phyloP scores from a whole-genome alignment of 1,140 invertebrate species.

The Drosophila dunni region DNA sequence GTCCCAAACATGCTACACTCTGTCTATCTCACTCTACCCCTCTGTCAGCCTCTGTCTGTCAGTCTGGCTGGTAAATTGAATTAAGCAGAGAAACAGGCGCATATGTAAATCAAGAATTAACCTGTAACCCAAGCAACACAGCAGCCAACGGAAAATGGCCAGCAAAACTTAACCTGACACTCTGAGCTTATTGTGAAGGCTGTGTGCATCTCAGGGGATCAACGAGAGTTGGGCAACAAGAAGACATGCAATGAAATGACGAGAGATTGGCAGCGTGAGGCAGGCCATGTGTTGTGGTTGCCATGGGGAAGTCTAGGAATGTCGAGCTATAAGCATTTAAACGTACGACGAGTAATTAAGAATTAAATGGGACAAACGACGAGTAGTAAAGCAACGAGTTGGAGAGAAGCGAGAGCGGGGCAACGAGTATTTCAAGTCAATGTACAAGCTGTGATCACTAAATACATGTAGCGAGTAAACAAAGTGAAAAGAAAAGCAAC shows the following conservation, averaged over 20 bases:
- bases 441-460: no score
- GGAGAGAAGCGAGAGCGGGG: neutral
- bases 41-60: no score
- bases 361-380: neutral
- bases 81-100: constrained; percentile 8
- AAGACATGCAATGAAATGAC: neutral
- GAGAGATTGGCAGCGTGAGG: neutral
- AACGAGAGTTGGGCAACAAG: neutral
- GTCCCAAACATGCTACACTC: constrained; percentile 9
- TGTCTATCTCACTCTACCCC: neutral
- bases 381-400: neutral
- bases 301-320: neutral
- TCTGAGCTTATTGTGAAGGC: neutral
- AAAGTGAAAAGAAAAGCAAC: neutral
- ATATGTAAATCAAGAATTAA: constrained; percentile 19
- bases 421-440: neutral
- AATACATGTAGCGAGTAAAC: neutral
- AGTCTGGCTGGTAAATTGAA: constrained; percentile 13
- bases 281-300: no score
- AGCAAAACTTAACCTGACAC: constrained; percentile 1
- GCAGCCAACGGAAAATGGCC: constrained; percentile 1
- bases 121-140: constrained; percentile 17
- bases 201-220: neutral
- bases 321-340: neutral
- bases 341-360: neutral